phyloP scores from a whole-genome alignment of 2,113 vertebrate genomes.

The Sylvia atricapilla region DNA sequence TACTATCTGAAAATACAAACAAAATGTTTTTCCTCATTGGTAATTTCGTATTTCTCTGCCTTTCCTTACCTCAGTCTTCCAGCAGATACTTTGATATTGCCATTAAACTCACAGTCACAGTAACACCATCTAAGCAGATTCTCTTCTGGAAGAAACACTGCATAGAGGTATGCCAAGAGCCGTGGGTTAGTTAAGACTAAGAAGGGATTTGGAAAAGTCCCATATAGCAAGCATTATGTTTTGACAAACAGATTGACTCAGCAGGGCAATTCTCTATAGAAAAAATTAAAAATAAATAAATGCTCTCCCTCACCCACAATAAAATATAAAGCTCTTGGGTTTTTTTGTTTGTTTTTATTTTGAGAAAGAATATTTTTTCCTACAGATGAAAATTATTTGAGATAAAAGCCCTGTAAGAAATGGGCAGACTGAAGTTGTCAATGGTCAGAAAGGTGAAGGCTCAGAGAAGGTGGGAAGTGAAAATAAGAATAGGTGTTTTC shows the following conservation, averaged over 20 bases:
- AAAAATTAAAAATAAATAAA: neutral
- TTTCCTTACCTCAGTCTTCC: neutral
- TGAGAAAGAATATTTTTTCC: neutral
- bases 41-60: neutral
- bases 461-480: neutral
- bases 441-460: neutral
- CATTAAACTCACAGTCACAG: neutral
- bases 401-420: neutral
- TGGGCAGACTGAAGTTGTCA: neutral
- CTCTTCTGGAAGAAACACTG: neutral
- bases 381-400: neutral
- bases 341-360: neutral
- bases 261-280: neutral
- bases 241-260: neutral
- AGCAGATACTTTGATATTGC: neutral
- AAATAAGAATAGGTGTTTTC: neutral
- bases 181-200: neutral
- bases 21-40: neutral
- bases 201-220: neutral
- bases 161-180: neutral
- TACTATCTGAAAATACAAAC: fast-evolving
- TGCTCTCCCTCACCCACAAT: neutral
- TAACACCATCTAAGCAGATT: neutral
- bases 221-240: fast-evolving
- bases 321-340: neutral